A percentile compares a stretch with the other conserved stretches of the same genome.
Conservation (phyloP, 2,797 vertebrate species). For the Lacerta agilis region DNA sequence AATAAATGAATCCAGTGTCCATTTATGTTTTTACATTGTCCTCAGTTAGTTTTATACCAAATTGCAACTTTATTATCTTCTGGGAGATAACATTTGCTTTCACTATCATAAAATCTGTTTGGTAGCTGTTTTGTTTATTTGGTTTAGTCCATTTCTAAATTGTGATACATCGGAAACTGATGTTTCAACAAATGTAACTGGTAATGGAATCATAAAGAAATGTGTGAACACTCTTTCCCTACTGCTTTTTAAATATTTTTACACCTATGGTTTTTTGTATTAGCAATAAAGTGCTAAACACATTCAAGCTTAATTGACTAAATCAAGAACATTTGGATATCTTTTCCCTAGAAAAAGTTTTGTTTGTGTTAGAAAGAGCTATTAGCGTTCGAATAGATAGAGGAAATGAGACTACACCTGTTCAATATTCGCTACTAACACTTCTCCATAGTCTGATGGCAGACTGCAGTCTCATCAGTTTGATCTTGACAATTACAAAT, state of each 20-base stretch:
- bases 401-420: not conserved
- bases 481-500: not conserved
- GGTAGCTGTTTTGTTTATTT: no score
- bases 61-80: no score
- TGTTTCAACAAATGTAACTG: not conserved
- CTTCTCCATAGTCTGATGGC: not conserved
- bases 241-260: not conserved
- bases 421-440: not conserved
- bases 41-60: no score
- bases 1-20: no score
- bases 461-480: no score
- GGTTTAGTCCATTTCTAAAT: no score
- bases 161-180: not conserved
- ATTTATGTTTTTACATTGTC: no score
- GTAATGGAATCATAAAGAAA: not conserved
- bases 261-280: not conserved
- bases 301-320: not conserved
- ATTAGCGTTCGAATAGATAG: not conserved
- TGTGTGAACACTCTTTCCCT: not conserved
- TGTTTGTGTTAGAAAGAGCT: not conserved
- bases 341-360: not conserved
- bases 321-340: not conserved
- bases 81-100: no score
- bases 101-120: no score
- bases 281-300: not conserved